Evolutionary conservation across 2,797 vertebrate species (phyloP).

Genomic region (Tauraco hartlaubi): DNA sequence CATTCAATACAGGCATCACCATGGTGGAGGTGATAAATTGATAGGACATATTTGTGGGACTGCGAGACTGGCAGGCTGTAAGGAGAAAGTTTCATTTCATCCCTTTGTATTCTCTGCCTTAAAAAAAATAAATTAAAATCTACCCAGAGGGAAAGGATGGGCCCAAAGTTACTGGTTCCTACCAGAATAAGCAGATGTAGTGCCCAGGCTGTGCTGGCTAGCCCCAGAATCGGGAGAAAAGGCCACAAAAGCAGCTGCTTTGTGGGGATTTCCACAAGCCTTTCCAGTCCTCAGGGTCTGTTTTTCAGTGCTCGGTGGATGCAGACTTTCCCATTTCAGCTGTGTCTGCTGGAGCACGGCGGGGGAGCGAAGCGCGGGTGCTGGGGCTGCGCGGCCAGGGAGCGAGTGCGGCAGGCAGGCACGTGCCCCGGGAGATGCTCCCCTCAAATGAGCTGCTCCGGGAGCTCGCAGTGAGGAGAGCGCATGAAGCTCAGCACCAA

Average conservation of each 20-base stretch:
- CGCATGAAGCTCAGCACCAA: neutral
- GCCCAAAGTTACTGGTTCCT: neutral
- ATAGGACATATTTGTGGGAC: neutral
- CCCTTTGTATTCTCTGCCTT: neutral
- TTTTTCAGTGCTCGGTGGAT: neutral
- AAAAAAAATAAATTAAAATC: neutral
- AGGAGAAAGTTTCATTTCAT: neutral
- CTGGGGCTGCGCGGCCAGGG: neutral
- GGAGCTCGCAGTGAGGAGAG: neutral
- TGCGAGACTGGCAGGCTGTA: neutral
- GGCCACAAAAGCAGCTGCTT: neutral
- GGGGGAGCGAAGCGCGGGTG: rapidly evolving
- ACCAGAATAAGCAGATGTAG: neutral
- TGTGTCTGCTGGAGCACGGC: neutral
- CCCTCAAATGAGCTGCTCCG: neutral
- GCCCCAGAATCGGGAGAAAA: neutral
- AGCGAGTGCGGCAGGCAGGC: neutral
- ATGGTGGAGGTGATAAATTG: neutral
- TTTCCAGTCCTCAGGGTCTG: neutral
- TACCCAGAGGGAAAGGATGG: constrained; percentile 12
- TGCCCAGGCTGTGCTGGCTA: neutral
- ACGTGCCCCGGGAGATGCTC: rapidly evolving
- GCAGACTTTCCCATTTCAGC: neutral
- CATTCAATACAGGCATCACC: neutral
- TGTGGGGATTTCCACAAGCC: neutral